phyloP scores from a whole-genome alignment of 2,113 vertebrate genomes.

The Paramisgurnus dabryanus region DNA sequence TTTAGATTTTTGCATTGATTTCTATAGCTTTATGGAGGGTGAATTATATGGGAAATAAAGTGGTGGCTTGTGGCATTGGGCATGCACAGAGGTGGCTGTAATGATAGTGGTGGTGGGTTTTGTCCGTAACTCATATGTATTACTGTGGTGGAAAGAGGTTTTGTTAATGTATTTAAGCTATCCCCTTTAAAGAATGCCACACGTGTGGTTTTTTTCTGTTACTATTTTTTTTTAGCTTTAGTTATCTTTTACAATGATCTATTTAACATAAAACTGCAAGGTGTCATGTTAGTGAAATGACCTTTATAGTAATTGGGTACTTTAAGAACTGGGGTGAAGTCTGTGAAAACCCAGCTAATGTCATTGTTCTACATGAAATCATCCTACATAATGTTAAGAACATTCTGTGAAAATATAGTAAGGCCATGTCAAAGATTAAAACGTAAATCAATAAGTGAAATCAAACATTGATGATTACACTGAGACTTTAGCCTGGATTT shows the following conservation, averaged over 20 bases:
- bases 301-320: background rate
- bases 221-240: no score
- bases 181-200: no score
- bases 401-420: no score
- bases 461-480: no score
- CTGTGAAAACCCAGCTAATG: no score
- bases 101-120: conserved; percentile 22
- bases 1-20: background rate
- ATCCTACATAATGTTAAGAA: no score
- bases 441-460: no score
- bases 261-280: background rate
- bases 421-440: no score
- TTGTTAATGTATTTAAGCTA: background rate
- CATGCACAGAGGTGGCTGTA: background rate
- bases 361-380: no score
- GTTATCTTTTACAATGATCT: background rate
- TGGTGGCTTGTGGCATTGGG: conserved; percentile 2
- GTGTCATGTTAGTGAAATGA: background rate
- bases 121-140: background rate
- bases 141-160: conserved; percentile 16
- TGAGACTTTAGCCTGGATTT: no score
- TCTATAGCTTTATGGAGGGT: background rate
- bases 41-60: background rate
- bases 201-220: background rate
- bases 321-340: no score